Base-by-base conservation (phyloP, 2,888 invertebrate species). In the Ommatoiulus sabulosus region DNA sequence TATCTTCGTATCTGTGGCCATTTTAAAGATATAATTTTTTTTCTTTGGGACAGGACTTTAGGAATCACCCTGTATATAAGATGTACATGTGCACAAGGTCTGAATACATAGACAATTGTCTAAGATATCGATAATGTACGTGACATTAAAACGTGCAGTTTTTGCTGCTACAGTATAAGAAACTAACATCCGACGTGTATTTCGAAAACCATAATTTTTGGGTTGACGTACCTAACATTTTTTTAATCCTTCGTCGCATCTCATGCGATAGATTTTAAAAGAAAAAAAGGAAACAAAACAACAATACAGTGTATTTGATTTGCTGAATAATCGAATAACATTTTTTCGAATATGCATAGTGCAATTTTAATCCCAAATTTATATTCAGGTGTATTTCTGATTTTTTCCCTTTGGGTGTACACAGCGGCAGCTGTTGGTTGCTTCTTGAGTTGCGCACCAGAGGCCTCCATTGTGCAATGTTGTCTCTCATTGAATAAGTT, bases 401-500 rank as follows among this genome's bases (percentile, higher is more conserved):
- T 80, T 80, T 24, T n/a, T 80, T 20, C 44, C 44, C 35, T 86
- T 86, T 44, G 86, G 12, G 20, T 80, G 86, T 86, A 20, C 17
- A 17, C 48, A 86, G 86, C 48, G 86, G 20, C 86, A 86, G 86
- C 86, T 86, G 86, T 10, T 44, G 86, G 86, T 24, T 86, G 86
- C 80, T 80, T 80, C 15, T 35, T 44, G 3, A 20, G 44, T 44
- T 44, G 86, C 48, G 20, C 80, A 80, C 80, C 80, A 80, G 80
- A 15, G 80, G 80, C 80, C 15, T 80, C 80, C 80, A 12, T 80
- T 80, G 80, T 80, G 80, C 80, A 80, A 80, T 80, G 80, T 80
- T 80, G 80, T 35, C 80, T 80, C 80, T 80, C 80, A 80, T 80
- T 44, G 86, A 86, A 86, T 86, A 86, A 46, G 86, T 86, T 86